Base-by-base conservation (phyloP, 2,113 vertebrate genomes). In the Bos indicus region DNA sequence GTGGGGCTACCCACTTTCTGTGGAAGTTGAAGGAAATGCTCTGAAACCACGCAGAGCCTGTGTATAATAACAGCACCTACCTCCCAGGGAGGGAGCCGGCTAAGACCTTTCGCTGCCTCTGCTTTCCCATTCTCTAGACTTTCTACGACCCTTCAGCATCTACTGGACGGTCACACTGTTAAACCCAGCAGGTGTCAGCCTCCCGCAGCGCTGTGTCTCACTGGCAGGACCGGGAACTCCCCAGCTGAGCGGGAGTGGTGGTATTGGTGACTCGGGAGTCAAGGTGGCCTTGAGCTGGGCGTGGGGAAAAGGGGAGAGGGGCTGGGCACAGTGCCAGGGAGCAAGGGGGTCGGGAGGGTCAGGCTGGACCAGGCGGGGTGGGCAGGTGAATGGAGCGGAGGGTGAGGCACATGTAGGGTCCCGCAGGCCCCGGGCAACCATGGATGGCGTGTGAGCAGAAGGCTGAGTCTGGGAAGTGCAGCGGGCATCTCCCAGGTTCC, bases 41-140 rank as follows among this genome's bases (percentile, higher is more conserved):
- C 43, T 48, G 54, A 67, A 91, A 64, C 2, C 40, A 23, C 8
- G 3, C 21, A 60, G 43, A 14, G 15, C 30, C 16, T 82, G 4
- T 3, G 9, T 0, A 13, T 17, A 5, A 7, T 16, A 5, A 28
- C 0, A 30, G 56, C 26, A 9, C 43, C 77, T 46, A 2, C 21
- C 13, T 43, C 33, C 33, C 13, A 1, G 67, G 48, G 60, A 40
- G 0, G 33, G 2, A 74, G 30, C 19, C 14, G 0, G 36, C 46
- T 2, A n/a, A 85, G 7, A 40, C 12, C 33, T 5, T 12, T 36
- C 10, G 7, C 56, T 40, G 62, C 7, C 13, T 62, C 17, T 10
- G 19, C 21, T 54, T 48, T 28, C 28, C 56, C 36, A 0, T 48
- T 80, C 52, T 74, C 77, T 19, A 54, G 90, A 26, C 26, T 36